Evolutionary conservation across 2,888 invertebrate genomes (phyloP).

Genomic region (Luffia ferchaultella): DNA sequence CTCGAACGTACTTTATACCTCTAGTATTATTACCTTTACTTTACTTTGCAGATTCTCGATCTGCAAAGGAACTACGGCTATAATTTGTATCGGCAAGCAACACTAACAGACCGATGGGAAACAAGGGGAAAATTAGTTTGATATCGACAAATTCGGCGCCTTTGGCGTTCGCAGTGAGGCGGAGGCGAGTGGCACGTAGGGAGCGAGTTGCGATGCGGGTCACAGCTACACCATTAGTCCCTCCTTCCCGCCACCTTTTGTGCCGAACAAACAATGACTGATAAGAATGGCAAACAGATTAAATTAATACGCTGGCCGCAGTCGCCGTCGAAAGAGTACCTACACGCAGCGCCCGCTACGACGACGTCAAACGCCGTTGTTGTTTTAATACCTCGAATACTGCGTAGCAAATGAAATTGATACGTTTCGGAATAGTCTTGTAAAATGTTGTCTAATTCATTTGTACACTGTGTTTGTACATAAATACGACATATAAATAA

Average conservation of each 20-base stretch:
- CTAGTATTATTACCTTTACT: too few species aligned
- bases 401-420: too few species aligned
- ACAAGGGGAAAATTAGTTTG: slow-evolving; percentile 27
- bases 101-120: neutral
- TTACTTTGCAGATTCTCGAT: neutral
- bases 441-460: too few species aligned
- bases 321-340: too few species aligned
- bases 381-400: too few species aligned
- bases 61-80: neutral
- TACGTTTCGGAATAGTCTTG: too few species aligned
- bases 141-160: slow-evolving; percentile 29
- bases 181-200: neutral
- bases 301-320: neutral
- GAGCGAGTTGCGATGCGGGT: slow-evolving; percentile 21
- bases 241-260: slow-evolving; percentile 4
- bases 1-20: too few species aligned
- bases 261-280: slow-evolving; percentile 4
- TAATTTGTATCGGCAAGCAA: neutral
- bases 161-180: neutral
- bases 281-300: neutral
- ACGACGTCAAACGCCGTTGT: too few species aligned
- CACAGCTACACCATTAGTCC: slow-evolving; percentile 17
- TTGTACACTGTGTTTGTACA: too few species aligned
- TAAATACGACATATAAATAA: too few species aligned
- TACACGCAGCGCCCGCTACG: too few species aligned